A percentile compares a stretch with the other conserved stretches of the same genome.
phyloP scores from a whole-genome alignment of 2,888 invertebrate species.

The Dendrolimus pini region DNA sequence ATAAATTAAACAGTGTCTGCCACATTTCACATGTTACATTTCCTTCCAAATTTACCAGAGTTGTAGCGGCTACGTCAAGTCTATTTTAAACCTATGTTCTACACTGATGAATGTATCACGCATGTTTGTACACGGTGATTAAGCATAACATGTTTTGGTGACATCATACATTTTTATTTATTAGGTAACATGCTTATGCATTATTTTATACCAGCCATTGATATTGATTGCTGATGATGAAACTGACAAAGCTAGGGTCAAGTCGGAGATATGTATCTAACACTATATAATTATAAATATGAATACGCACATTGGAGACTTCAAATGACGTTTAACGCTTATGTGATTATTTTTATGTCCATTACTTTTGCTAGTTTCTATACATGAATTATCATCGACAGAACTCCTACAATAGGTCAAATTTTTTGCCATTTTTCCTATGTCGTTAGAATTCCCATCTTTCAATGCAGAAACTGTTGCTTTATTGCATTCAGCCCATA shows the following conservation, averaged over 20 bases:
- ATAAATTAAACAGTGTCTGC: no score
- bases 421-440: slow-evolving; percentile 31
- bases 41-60: slow-evolving; percentile 29
- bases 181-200: no score
- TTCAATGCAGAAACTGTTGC: slow-evolving; percentile 29
- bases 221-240: no score
- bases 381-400: slow-evolving; percentile 19
- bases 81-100: slow-evolving; percentile 37
- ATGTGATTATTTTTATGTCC: slow-evolving; percentile 14
- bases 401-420: slow-evolving; percentile 16
- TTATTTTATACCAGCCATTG: no score
- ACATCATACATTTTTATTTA: neutral
- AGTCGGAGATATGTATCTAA: no score
- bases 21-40: slow-evolving; percentile 12
- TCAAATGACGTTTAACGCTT: slow-evolving; percentile 13
- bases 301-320: slow-evolving; percentile 31
- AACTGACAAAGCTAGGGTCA: no score
- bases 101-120: neutral
- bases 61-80: slow-evolving; percentile 35
- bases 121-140: neutral
- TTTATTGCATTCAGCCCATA: slow-evolving; percentile 49
- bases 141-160: neutral
- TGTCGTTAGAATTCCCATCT: slow-evolving; percentile 61
- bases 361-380: slow-evolving; percentile 16
- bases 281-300: no score